These are phyloP conservation scores for Ivindomyrus marchei DNA, from an alignment of 2,113 vertebrate species.

Conservation along the genomic window DNA sequence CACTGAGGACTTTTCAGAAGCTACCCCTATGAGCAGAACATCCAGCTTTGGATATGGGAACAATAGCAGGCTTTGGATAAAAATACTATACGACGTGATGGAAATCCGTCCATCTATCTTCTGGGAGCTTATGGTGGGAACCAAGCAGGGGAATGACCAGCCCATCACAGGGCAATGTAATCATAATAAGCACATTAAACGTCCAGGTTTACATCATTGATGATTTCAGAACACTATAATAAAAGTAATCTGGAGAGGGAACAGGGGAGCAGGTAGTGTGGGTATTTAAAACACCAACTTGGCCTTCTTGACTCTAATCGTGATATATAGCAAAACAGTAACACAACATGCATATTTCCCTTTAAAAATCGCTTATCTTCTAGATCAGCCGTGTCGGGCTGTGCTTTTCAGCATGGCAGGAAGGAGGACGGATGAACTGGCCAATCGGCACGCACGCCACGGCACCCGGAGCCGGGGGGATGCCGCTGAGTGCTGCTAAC, in stretches of 20 bases:
- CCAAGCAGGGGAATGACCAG: neutral
- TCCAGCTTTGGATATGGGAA: neutral
- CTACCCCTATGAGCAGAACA: neutral
- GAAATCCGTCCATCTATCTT: neutral
- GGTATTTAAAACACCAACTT: neutral
- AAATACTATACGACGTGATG: neutral
- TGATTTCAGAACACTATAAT: neutral
- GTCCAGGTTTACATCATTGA: neutral
- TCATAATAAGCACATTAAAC: neutral
- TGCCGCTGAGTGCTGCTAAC: slow-evolving; percentile 69
- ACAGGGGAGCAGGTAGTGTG: neutral
- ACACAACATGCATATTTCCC: neutral
- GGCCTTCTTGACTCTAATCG: neutral
- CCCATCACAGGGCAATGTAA: neutral
- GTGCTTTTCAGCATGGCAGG: neutral
- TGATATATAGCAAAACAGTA: neutral
- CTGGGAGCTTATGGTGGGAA: neutral
- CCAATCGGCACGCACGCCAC: neutral
- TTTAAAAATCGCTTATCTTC: neutral
- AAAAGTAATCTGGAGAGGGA: neutral
- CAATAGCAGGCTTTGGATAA: neutral
- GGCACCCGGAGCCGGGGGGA: neutral
- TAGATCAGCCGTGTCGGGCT: neutral
- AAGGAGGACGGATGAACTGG: neutral
- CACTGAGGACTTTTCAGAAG: neutral